A percentile compares a stretch with the other conserved stretches of the same genome.
phyloP scores from a whole-genome alignment of 2,113 vertebrate genomes.

The Steatornis caripensis region DNA sequence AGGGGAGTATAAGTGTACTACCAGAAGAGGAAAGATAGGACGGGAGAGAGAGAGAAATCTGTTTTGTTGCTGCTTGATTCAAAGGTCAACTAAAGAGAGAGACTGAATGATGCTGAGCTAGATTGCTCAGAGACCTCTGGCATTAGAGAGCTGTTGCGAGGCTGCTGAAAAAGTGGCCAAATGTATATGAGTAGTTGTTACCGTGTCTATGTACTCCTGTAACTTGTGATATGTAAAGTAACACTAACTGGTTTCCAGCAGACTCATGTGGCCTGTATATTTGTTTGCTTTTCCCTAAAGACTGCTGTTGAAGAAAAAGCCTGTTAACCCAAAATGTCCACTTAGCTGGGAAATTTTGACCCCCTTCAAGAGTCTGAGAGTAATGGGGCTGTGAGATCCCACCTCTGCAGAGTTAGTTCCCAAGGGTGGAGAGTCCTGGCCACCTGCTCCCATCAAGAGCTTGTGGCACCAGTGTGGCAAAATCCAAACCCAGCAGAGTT shows the following conservation, averaged over 20 bases:
- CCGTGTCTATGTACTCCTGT: neutral
- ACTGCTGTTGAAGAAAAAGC: neutral
- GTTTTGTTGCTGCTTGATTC: neutral
- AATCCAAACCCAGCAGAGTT: neutral
- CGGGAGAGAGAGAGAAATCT: neutral
- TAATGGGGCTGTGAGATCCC: neutral
- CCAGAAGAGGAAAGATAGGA: neutral
- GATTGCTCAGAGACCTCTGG: neutral
- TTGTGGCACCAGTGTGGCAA: neutral
- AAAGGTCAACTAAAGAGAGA: neutral
- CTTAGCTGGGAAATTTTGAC: neutral
- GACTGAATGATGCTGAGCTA: neutral
- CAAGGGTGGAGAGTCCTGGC: neutral
- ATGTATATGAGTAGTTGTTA: neutral
- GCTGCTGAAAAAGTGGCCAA: neutral
- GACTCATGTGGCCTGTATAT: neutral
- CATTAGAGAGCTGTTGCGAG: neutral
- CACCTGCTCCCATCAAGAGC: neutral
- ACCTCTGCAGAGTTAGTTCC: neutral
- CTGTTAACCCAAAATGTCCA: neutral
- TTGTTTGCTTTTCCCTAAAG: neutral
- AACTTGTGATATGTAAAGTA: neutral
- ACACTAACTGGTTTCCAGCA: neutral
- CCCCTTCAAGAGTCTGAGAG: neutral
- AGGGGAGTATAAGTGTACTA: neutral